Evolutionary conservation across 2,113 vertebrate genomes (phyloP), one percentile per base, ranked within the genome.

Genomic region (Salvator merianae): DNA sequence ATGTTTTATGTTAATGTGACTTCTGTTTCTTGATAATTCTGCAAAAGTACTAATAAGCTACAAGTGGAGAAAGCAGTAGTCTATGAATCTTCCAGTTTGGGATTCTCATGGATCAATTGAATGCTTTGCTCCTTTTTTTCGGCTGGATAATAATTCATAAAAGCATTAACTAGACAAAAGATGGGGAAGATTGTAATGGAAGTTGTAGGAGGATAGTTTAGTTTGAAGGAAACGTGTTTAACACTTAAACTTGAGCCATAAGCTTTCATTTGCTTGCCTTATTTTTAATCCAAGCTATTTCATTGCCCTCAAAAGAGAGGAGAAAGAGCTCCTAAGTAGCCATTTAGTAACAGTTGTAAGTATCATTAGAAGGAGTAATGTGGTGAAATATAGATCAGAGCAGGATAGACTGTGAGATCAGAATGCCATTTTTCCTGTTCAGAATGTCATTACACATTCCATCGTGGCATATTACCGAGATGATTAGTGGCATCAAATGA

Each of bases 401-500:
- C 74, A 59, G 66, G 86, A 92, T 74, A 79, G 87, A 90, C 86
- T 53, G 74, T 26, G 65, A 90, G 77, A 79, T 88, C 88, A 18
- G 72, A 65, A 66, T 55, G 86, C 92, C 92, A 88, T 95, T 93
- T 92, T 84, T 95, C 94, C 95, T 91, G 88, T 70, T 94, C 91
- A 83, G 83, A 87, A 81, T 90, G 93, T 95, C 95, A 94, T 95
- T 92, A 89, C 72, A 80, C 88, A 65, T 89, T 91, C 93, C 95
- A 86, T 86, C 72, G 87, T 83, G 86, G 94, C 88, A 14, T 83
- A 92, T 95, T 94, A 91, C 92, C 1, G 79, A 89, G 87, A 84
- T 94, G 95, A 95, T 96, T 95, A 96, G 96, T 92, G 90, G 94
- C 95, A 92, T 96, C 96, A 94, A 94, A 95, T 93, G 94, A 94